A percentile compares a stretch with the other conserved stretches of the same genome.
phyloP scores from a whole-genome alignment of 2,797 vertebrate species.

The Thunnus albacares region DNA sequence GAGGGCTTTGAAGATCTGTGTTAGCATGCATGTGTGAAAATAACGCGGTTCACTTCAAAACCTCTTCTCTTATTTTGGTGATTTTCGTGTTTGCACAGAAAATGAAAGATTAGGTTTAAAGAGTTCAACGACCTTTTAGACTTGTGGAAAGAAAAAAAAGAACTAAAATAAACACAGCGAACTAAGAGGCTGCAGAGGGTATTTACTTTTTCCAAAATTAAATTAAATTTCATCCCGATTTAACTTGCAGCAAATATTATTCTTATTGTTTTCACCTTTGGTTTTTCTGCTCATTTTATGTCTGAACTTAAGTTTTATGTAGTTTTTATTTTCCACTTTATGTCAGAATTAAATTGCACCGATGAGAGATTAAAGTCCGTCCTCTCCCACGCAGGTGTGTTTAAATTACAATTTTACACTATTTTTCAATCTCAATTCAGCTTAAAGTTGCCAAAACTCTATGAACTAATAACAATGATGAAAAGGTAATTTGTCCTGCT shows the following conservation, averaged over 20 bases:
- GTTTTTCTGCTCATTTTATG: not conserved
- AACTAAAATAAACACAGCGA: too few relatives aligned
- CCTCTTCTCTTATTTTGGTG: not conserved
- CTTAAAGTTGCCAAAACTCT: not conserved
- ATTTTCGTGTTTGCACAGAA: not conserved
- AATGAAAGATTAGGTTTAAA: not conserved
- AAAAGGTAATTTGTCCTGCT: too few relatives aligned
- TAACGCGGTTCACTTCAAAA: not conserved
- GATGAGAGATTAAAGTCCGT: not conserved
- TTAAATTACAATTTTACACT: not conserved
- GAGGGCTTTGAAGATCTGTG: not conserved
- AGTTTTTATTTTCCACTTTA: not conserved
- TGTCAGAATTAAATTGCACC: not conserved
- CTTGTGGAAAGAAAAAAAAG: not conserved
- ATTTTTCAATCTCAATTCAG: not conserved
- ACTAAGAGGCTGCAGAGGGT: too few relatives aligned
- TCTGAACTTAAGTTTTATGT: too few relatives aligned
- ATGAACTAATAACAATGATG: too few relatives aligned
- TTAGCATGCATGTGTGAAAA: conserved; percentile 13
- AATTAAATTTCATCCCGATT: too few relatives aligned
- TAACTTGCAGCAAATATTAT: too few relatives aligned
- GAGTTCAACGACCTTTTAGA: not conserved
- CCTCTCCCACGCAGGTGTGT: not conserved
- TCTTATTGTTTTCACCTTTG: not conserved
- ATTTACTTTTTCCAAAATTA: too few relatives aligned